Base-by-base conservation (phyloP, 2,113 vertebrate species). In the Myrmophylax atrothorax region DNA sequence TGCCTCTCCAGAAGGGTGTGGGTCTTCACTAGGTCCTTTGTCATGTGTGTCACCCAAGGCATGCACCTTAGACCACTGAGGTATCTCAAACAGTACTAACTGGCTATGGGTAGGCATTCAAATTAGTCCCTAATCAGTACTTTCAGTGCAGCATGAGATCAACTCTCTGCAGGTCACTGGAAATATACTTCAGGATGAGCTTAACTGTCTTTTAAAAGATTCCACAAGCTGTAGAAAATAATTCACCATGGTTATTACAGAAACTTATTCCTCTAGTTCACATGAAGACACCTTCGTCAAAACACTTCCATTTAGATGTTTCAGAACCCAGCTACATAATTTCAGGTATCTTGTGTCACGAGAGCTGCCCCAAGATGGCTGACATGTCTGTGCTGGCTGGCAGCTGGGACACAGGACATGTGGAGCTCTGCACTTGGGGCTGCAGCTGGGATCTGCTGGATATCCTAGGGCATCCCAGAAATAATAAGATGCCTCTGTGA, bases 201-300 rank as follows among this genome's bases (percentile, higher is more conserved):
- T 85, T 62, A 14, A 29, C 5, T 28, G 12, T 68, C 44, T 31
- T 49, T 28, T 20, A 23, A 42, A 42, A 42, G 38, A 86, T 46
- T 73, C n/a, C 29, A 58, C 17, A 63, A 18, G 28, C 25, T 56
- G 23, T 16, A 63, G 55, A 9, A 37, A 68, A n/a, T 42, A 62
- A 63, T 68, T 23, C 1, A 1, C 60, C 29, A 33, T 1, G 0
- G 8, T 62, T 77, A 59, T 49, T 68, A 58, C 5, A 5, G 23
- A 24, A 49, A 33, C 23, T 59, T 59, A 69, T 14, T 74, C 28
- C 35, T 2, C 1, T 58, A 90, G 81, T 12, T 59, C 47, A 55
- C 46, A 19, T 18, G 46, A 70, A 72, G 23, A 44, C 12, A 56
- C 2, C 35, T 44, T 31, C 16, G 15, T 5, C 15, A 20, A 67